Evolutionary conservation across 2,113 vertebrate species (phyloP), one percentile per base, ranked within the genome.

Genomic region (Addax nasomaculatus): DNA sequence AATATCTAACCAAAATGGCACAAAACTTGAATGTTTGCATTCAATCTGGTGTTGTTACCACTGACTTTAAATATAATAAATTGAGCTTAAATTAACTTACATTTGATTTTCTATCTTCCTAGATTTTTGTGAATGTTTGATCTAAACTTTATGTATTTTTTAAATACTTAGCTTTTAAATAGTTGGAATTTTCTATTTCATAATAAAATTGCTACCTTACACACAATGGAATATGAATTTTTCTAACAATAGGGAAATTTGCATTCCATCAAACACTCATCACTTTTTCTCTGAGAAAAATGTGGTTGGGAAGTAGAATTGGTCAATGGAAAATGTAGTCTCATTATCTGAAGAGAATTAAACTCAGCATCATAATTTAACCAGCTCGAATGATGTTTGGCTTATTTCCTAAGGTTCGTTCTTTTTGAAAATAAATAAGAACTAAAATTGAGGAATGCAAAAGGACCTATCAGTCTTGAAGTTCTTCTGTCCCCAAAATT

Each of bases 41-140:
- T 86, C 57, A 67, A 92, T 83, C 85, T 97, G 60, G 13, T 17
- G n/a, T 90, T n/a, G 91, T 97, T 95, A 97, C 93, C 96, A 95
- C 45, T 33, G 90, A 96, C 91, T 95, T 96, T 93, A 76, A 95
- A 96, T 96, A 93, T 97, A 97, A 98, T 95, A 95, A 97, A 97
- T 93, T 98, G 95, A 98, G 15, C 53, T 92, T 55, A 87, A 98
- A 98, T 98, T 97, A 96, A 98, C 92, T 98, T 96, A 97, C 92
- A 96, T 94, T 98, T 97, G 98, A 97, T 98, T 98, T 95, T 98
- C 98, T 98, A 97, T 98, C 97, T 98, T 97, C 96, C 79, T 97
- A 97, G 90, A n/a, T 98, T 98, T 98, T 57, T 98, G 93, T 98
- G 96, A 96, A 98, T 93, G 95, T 98, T 98, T 98, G 95, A 98